Conservation (phyloP, 2,888 invertebrate genomes). For the Dryococelus australis region DNA sequence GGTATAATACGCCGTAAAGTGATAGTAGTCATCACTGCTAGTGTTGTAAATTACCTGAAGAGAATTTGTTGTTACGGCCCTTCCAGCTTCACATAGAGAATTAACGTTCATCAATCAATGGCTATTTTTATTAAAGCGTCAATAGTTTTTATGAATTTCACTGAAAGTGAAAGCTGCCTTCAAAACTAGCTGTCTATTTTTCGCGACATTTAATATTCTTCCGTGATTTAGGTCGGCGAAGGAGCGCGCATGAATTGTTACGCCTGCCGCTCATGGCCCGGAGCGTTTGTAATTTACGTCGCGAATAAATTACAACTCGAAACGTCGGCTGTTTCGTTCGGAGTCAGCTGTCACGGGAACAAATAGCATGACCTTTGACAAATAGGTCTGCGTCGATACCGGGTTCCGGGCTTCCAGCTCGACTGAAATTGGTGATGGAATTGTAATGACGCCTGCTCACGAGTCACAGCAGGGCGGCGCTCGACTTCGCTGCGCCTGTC, state of each 20-base stretch:
- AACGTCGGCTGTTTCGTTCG: not conserved
- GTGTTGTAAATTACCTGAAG: no score
- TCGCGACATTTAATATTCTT: not conserved
- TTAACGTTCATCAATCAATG: no score
- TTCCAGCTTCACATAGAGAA: no score
- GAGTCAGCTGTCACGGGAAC: not conserved
- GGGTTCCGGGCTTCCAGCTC: not conserved
- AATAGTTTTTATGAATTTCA: no score
- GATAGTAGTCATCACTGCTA: no score
- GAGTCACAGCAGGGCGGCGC: not conserved
- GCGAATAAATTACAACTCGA: not conserved
- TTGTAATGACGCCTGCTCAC: not conserved
- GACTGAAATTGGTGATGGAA: not conserved
- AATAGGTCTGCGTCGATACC: slow-evolving; percentile 16
- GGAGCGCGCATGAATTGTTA: not conserved
- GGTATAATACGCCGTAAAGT: no score
- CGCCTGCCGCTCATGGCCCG: not conserved
- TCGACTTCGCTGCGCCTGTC: not conserved
- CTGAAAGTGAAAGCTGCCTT: not conserved
- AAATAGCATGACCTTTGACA: slow-evolving; percentile 16
- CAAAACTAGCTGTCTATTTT: not conserved
- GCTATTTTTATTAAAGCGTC: no score
- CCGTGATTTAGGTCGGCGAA: not conserved
- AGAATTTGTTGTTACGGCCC: no score
- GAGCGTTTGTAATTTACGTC: not conserved